Conservation (phyloP, 2,113 vertebrate species). For the Colius striatus region DNA sequence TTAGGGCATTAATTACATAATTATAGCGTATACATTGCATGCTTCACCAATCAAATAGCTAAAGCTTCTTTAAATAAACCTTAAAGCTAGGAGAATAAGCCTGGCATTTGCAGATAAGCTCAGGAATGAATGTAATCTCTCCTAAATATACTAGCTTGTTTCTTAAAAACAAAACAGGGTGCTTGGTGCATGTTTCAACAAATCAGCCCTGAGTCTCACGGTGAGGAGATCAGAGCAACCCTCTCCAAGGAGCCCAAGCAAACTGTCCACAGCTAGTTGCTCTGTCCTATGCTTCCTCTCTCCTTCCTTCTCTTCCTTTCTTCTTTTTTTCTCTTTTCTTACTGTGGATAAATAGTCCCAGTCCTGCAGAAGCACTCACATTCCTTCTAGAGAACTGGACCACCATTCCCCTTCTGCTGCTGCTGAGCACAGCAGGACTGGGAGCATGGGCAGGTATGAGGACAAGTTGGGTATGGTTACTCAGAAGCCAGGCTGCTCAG, state of each 20-base stretch:
- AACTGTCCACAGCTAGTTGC: not conserved
- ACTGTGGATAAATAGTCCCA: accelerated
- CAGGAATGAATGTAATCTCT: not conserved
- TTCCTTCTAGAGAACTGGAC: not conserved
- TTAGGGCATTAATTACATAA: slow-evolving; percentile 21
- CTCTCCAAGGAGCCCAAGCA: not conserved
- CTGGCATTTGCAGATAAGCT: slow-evolving; percentile 14
- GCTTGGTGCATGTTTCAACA: not conserved
- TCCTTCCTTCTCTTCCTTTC: not conserved
- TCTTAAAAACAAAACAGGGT: not conserved
- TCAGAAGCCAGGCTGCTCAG: not conserved
- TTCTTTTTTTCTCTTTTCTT: not conserved
- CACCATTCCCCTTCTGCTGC: not conserved
- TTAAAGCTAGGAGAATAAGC: slow-evolving; percentile 5
- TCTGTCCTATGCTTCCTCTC: not conserved
- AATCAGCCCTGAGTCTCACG: not conserved
- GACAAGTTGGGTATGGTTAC: not conserved
- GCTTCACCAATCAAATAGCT: not conserved
- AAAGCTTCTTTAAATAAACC: slow-evolving; percentile 21
- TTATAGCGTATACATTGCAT: not conserved
- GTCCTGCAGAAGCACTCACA: not conserved
- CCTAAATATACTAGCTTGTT: not conserved
- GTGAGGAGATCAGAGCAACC: not conserved
- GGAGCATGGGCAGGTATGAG: accelerated
- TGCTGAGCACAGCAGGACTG: not conserved